Evolutionary conservation across 2,797 vertebrate genomes (phyloP), one percentile per base, ranked within the genome.

Genomic region (Danio aesculapii): DNA sequence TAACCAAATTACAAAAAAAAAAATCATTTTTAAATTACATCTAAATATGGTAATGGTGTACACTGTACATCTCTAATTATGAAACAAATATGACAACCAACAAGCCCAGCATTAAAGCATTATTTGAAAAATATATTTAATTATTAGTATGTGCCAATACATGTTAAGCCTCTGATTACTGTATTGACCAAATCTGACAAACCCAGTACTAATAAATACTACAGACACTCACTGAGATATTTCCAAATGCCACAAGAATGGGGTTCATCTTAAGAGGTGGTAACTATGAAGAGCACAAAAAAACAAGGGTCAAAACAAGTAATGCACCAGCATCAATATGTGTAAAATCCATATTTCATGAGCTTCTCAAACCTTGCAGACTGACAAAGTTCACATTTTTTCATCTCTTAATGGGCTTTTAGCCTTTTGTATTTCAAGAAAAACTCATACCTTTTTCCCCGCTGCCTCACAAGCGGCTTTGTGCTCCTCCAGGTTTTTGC

Each of bases 231-330:
- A 99, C 98, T 0, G 96, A 95, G 59, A 97, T 87, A 55, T 94
- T 97, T 86, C 97, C 97, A 80, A 93, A 95, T 49, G 97, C 97
- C 84, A 92, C 87, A 0, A 99, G 95, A 81, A 99, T 93, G 0
- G 97, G 97, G 78, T 97, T 97, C 74, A 93, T 88, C n/a, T 89
- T 89, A 0, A 95, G 95, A 75, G 91, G 93, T 75, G 95, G 95
- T 84, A 98, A 91, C 98, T 99, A 89, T 4, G 88, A 82, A 57
- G 83, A 6, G 75, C 6, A 71, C 41, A 75, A 43, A 19, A 30
- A 30, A 49, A 47, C n/a, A 7, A 68, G 5, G 0, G 9, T 68
- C 44, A 58, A 14, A 58, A 19, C 17, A 57, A 17, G 14, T 43
- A 72, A 12, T 58, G n/a, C 10, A 57, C 6, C 41, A 1, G 3